phyloP scores from a whole-genome alignment of 2,797 vertebrate species.

The Hozukius guyotensis region DNA sequence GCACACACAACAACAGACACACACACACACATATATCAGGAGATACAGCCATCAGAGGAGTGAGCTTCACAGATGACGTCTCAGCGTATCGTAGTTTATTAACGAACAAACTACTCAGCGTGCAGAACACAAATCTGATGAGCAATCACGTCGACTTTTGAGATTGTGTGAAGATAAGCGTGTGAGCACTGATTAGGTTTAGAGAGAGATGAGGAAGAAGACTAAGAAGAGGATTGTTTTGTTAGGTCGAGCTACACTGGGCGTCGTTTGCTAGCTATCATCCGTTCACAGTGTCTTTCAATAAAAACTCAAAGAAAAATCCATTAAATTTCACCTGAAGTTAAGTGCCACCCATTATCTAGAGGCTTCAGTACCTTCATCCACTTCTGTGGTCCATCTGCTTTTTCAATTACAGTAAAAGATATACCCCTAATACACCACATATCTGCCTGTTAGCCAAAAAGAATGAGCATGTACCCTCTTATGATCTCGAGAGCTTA shows the following conservation, averaged over 20 bases:
- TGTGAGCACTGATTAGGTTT: background rate
- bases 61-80: background rate
- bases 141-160: background rate
- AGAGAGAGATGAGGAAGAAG: background rate
- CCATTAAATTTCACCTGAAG: background rate
- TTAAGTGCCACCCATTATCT: background rate
- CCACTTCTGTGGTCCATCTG: background rate
- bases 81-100: background rate
- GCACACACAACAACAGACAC: background rate
- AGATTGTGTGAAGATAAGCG: background rate
- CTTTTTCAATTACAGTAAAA: slow-evolving; percentile 20
- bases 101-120: background rate
- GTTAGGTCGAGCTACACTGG: no score
- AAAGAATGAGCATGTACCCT: background rate
- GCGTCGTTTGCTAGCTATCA: no score
- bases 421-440: background rate
- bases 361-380: background rate
- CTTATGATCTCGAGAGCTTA: background rate
- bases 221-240: background rate
- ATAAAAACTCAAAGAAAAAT: background rate
- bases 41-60: background rate
- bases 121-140: background rate
- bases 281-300: background rate
- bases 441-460: background rate
- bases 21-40: background rate